These are phyloP conservation scores for Euborellia annulipes DNA, from an alignment of 1,140 invertebrate genomes.

Conservation along the genomic window DNA sequence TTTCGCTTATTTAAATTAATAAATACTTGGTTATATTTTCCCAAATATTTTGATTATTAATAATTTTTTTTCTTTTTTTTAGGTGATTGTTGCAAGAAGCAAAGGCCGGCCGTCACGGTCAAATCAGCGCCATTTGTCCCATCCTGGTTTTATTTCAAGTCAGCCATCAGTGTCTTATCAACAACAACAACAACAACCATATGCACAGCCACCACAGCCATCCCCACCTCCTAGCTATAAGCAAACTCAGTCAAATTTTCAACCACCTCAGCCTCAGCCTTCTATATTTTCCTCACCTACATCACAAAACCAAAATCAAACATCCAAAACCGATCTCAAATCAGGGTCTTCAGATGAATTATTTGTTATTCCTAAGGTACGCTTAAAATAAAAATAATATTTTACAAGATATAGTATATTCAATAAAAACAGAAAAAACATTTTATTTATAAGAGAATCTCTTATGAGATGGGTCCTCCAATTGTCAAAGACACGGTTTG, in stretches of 20 bases:
- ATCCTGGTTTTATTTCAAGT: not conserved
- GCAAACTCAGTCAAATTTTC: not conserved
- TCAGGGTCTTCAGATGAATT: not conserved
- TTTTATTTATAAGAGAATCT: too few relatives aligned
- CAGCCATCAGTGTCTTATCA: not conserved
- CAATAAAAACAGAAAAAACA: too few relatives aligned
- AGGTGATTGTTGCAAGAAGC: not conserved
- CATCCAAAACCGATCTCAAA: not conserved
- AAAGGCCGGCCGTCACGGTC: not conserved
- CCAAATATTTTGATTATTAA: too few relatives aligned
- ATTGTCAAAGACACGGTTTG: too few relatives aligned
- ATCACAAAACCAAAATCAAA: not conserved
- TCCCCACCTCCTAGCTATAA: constrained; percentile 1
- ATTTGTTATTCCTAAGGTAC: too few relatives aligned
- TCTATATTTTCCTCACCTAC: not conserved
- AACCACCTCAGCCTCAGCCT: not conserved
- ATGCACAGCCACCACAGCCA: constrained; percentile 8
- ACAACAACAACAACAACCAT: constrained; percentile 8
- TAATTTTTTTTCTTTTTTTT: not conserved
- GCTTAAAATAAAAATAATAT: too few relatives aligned
- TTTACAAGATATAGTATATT: too few relatives aligned
- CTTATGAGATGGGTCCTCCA: too few relatives aligned
- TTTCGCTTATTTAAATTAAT: too few relatives aligned
- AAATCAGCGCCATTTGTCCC: not conserved
- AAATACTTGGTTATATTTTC: too few relatives aligned